Percentiles rank a stretch among this genome's conserved stretches.
Evolutionary conservation across 1,140 invertebrate genomes (phyloP).

Genomic region (Atta colombica): DNA sequence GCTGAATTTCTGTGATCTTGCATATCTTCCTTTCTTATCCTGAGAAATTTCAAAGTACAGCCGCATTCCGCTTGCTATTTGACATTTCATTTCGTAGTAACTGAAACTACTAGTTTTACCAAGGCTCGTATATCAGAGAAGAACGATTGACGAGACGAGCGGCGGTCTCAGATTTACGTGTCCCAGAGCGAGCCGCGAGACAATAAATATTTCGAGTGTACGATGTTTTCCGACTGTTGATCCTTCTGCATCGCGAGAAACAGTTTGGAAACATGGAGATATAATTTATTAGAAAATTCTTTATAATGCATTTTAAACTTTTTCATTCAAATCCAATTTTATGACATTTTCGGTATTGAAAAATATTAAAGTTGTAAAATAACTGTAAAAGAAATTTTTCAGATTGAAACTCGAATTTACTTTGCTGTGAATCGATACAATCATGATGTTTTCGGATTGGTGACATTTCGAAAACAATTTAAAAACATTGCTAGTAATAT

Average conservation of each 20-base stretch:
- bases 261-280: neutral
- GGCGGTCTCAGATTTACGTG: slow-evolving; percentile 41
- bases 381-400: neutral
- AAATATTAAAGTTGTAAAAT: neutral
- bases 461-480: neutral
- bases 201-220: slow-evolving; percentile 67
- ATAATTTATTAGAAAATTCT: neutral
- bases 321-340: neutral
- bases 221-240: slow-evolving; percentile 63
- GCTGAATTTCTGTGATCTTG: neutral
- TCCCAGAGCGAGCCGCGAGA: slow-evolving; percentile 50
- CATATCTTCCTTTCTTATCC: neutral
- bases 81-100: slow-evolving; percentile 44
- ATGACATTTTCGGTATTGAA: neutral
- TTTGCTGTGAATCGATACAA: neutral
- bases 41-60: slow-evolving; percentile 38
- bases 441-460: neutral
- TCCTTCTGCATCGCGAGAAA: slow-evolving; percentile 10
- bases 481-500: neutral
- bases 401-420: neutral
- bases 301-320: neutral
- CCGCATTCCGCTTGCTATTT: neutral
- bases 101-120: slow-evolving; percentile 50
- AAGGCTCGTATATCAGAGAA: slow-evolving; percentile 47
- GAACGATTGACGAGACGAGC: slow-evolving; percentile 38